Evolutionary conservation across 2,797 vertebrate species (phyloP).

Genomic region (Darevskia nairensis): DNA sequence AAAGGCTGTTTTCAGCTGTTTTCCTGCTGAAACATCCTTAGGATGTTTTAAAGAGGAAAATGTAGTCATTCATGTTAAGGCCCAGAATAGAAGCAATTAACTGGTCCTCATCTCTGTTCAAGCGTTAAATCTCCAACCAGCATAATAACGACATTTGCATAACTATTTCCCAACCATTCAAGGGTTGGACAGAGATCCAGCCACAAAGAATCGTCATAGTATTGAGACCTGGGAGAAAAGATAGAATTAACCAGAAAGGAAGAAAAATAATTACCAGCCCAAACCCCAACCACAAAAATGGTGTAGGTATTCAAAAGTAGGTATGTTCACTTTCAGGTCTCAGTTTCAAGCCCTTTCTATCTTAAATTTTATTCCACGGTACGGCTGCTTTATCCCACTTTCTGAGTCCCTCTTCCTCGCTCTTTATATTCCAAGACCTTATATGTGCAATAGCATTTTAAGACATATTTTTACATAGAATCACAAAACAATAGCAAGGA

Average conservation of each 20-base stretch:
- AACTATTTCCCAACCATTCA: background rate
- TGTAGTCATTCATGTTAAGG: background rate
- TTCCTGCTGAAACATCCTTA: background rate
- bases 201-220: background rate
- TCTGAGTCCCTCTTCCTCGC: background rate
- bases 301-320: background rate
- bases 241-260: background rate
- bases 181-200: background rate
- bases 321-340: background rate
- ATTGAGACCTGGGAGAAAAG: background rate
- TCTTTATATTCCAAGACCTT: background rate
- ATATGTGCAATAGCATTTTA: background rate
- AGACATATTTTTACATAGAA: conserved; percentile 3
- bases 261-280: background rate
- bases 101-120: background rate
- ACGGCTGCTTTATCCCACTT: background rate
- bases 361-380: background rate
- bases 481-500: background rate
- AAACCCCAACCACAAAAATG: background rate
- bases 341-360: background rate
- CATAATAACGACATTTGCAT: background rate
- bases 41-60: background rate
- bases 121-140: background rate
- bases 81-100: conserved; percentile 1
- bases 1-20: background rate